These are phyloP conservation scores for Epiblema foenella DNA, from an alignment of 2,888 invertebrate species.

Conservation along the genomic window DNA sequence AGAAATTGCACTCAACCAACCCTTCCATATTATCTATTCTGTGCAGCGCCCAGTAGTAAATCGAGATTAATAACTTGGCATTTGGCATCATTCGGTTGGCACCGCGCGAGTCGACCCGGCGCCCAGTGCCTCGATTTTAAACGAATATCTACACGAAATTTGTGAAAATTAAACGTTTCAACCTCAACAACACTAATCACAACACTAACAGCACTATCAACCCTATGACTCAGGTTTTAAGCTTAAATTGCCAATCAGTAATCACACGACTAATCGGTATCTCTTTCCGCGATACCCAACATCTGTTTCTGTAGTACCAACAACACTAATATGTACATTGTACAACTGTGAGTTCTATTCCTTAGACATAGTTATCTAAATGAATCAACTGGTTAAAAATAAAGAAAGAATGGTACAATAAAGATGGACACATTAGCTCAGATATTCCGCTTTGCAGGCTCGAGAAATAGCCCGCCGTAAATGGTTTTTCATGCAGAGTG, in stretches of 20 bases:
- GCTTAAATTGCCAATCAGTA: not conserved
- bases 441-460: not conserved
- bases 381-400: not conserved
- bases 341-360: not conserved
- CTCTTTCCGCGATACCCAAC: no score
- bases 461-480: no score
- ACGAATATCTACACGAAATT: not conserved
- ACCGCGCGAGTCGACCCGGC: slow-evolving; percentile 50
- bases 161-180: no score
- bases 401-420: no score
- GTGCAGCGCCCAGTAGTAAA: slow-evolving; percentile 19
- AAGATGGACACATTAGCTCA: not conserved
- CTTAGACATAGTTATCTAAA: not conserved
- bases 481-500: not conserved
- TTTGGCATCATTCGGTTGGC: slow-evolving; percentile 47
- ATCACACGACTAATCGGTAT: not conserved
- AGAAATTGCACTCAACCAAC: no score
- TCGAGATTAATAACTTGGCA: slow-evolving; percentile 55
- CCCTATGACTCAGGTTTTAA: not conserved
- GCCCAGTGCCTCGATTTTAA: slow-evolving; percentile 7
- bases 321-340: no score
- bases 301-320: no score
- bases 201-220: not conserved
- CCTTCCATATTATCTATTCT: not conserved
- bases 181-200: no score